Percentiles rank a stretch among this genome's conserved stretches.
Evolutionary conservation across 2,888 invertebrate genomes (phyloP).

Genomic region (Clistopyga incitator): DNA sequence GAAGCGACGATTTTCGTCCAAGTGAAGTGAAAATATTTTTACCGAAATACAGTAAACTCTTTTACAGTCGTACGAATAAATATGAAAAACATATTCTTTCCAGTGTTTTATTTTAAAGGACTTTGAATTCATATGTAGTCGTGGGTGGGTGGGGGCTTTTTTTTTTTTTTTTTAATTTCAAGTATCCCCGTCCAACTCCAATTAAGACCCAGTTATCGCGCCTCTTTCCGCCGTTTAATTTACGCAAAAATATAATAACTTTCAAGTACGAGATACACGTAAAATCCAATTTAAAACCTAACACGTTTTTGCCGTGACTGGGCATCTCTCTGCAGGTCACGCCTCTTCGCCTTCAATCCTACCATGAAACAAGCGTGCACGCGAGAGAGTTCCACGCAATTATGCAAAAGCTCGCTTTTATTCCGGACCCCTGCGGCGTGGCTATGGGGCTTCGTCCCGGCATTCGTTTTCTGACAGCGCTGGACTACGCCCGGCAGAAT

Average conservation of each 20-base stretch:
- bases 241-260: neutral
- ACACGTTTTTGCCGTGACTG: slow-evolving; percentile 20
- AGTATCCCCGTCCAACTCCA: neutral
- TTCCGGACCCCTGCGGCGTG: neutral
- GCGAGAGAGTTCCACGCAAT: slow-evolving; percentile 34
- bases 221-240: neutral
- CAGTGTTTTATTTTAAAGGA: neutral
- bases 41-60: no score
- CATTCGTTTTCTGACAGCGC: neutral
- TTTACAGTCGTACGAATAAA: no score
- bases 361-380: neutral
- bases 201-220: neutral
- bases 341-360: slow-evolving; percentile 19
- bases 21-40: no score
- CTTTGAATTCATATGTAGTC: no score
- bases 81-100: no score
- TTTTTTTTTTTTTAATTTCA: no score
- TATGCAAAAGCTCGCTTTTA: slow-evolving; percentile 40
- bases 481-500: neutral
- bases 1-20: no score
- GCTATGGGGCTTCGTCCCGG: neutral
- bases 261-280: neutral
- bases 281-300: slow-evolving; percentile 33
- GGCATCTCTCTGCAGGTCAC: slow-evolving; percentile 23
- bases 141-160: no score